A percentile compares a stretch with the other conserved stretches of the same genome.
These are phyloP conservation scores for Crepidodera aurea DNA, from an alignment of 2,888 invertebrate species.

Conservation along the genomic window DNA sequence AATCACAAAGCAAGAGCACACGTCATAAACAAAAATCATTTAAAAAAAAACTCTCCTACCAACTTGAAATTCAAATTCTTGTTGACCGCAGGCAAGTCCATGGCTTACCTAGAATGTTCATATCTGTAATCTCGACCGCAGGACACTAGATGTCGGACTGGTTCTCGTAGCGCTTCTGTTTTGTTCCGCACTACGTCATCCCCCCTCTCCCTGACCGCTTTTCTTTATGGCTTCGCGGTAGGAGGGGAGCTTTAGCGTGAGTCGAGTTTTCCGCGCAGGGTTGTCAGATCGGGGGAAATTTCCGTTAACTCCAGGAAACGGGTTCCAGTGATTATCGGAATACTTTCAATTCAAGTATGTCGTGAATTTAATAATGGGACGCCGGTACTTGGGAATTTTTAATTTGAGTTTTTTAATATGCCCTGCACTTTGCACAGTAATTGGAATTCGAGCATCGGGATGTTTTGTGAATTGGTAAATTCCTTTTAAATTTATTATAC, in stretches of 20 bases:
- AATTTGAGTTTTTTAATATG: constrained; percentile 2
- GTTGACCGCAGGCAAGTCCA: constrained; percentile 35
- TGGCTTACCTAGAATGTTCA: constrained; percentile 63
- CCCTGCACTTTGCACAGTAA: not conserved
- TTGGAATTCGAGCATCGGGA: not conserved
- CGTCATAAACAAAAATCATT: constrained; percentile 14
- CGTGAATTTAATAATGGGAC: not conserved
- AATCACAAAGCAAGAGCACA: constrained; percentile 10
- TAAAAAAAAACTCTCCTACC: constrained; percentile 25
- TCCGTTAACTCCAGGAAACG: not conserved
- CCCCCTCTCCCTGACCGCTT: constrained; percentile 31
- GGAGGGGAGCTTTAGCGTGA: constrained; percentile 39
- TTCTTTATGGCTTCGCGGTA: constrained; percentile 27
- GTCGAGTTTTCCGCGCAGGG: constrained; percentile 4
- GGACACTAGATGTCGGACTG: constrained; percentile 61
- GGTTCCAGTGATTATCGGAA: not conserved
- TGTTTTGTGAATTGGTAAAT: too few relatives aligned
- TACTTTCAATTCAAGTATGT: not conserved
- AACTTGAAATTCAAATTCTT: constrained; percentile 22
- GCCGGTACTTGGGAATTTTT: not conserved
- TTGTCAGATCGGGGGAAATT: constrained; percentile 2
- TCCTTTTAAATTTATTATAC: not conserved
- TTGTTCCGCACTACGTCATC: constrained; percentile 63
- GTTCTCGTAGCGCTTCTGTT: constrained; percentile 56
- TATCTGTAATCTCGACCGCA: constrained; percentile 61